Base-by-base conservation (phyloP, 1,140 invertebrate species). In the Ceratina japonica region DNA sequence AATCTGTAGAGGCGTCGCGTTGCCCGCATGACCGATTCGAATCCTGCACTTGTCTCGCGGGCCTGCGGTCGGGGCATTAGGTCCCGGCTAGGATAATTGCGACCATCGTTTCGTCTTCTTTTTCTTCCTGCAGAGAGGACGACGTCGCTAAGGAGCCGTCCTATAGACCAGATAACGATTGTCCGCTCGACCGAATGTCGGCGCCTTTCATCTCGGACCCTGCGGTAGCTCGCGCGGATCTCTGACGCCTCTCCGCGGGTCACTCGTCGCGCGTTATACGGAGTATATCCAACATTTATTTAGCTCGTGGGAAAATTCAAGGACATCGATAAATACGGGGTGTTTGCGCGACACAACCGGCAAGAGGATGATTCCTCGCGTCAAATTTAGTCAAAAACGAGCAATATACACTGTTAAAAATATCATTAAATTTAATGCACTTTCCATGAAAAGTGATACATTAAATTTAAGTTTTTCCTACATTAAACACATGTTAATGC, bases 101-200 rank as follows among this genome's bases (percentile, higher is more conserved):
- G 70, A 70, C 8, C 73, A 78, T 79, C 73, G 62, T 37, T 13
- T 70, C 61, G 16, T 68, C 62, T 77, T 62, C 51, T 72, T 73
- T 71, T 72, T 84, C 69, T 79, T 75, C 52, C 75, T 76, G 64
- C 44, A 54, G 54, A 59, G 76, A 56, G 62, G 71, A 71, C 69
- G 71, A 71, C 69, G 56, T 13, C 66, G 27, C 24, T 24, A 62
- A 56, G 20, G 65, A 62, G 15, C 72, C 62, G 49, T 83, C 79
- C 44, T 81, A 52, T 78, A 56, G 68, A 72, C 65, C 68, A 90
- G 89, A 90, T 90, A 90, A 88, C 87, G 87, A 89, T 89, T 89
- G 82, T 86, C 74, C 82, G 77, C 52, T 68, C 20, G 70, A 74
- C n/a, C 31, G 62, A 66, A 65, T 31, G 58, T 80, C 84, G 81